These are phyloP conservation scores for Propithecus perrieri DNA, from an alignment of 2,797 vertebrate genomes.

Conservation along the genomic window DNA sequence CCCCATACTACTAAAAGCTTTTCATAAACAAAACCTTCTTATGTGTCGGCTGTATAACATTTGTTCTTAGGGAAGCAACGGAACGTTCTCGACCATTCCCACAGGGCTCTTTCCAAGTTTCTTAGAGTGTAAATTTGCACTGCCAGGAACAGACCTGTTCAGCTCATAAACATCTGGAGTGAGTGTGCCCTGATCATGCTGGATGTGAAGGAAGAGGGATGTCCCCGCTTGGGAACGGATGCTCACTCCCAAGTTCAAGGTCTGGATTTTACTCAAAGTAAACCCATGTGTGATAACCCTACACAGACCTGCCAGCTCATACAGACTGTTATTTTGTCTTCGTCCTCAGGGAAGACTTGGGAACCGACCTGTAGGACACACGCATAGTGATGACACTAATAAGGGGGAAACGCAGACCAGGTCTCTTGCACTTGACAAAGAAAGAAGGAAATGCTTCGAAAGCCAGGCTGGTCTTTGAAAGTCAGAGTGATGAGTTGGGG, in stretches of 20 bases:
- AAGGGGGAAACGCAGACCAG: fast-evolving
- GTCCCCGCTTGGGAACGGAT: not conserved
- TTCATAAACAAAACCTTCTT: not conserved
- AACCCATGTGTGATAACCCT: not conserved
- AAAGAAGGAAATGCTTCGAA: not conserved
- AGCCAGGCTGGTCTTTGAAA: not conserved
- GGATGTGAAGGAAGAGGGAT: not conserved
- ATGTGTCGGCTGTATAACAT: no score
- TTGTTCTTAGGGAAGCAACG: fast-evolving
- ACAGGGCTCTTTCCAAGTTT: not conserved
- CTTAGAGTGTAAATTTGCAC: not conserved
- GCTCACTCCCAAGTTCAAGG: not conserved
- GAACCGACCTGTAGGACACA: not conserved
- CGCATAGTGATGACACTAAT: fast-evolving
- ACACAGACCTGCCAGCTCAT: no score
- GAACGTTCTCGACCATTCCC: not conserved
- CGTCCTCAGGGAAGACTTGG: not conserved
- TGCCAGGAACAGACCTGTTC: not conserved
- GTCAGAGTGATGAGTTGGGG: not conserved
- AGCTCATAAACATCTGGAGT: not conserved
- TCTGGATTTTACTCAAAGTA: not conserved
- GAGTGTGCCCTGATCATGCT: fast-evolving
- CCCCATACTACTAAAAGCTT: not conserved
- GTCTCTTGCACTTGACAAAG: no score
- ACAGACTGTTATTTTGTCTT: not conserved